A percentile compares a stretch with the other conserved stretches of the same genome.
Evolutionary conservation across 2,797 vertebrate genomes (phyloP).

Genomic region (Malacoraja senta): DNA sequence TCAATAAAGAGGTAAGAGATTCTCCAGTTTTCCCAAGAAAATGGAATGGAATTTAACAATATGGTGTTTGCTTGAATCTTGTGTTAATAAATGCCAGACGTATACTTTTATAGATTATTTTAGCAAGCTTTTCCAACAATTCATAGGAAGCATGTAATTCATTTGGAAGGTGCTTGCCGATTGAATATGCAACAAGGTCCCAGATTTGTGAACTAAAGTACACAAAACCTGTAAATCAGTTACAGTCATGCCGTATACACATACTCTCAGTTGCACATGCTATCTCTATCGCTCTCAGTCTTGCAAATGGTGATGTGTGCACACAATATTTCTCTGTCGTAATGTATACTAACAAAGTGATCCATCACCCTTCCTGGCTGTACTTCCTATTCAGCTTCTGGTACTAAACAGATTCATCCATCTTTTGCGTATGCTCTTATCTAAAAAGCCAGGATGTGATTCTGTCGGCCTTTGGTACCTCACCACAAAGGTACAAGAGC

Average conservation of each 20-base stretch:
- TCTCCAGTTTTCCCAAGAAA: background rate
- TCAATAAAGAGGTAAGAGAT: slow-evolving; percentile 76
- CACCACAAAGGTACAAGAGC: background rate
- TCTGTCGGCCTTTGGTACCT: background rate
- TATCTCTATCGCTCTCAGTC: no score
- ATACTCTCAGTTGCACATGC: no score
- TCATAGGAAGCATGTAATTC: no score
- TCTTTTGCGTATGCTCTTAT: background rate
- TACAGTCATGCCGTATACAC: no score
- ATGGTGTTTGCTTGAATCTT: background rate
- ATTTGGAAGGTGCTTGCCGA: background rate
- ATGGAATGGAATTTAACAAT: background rate
- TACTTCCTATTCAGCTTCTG: background rate
- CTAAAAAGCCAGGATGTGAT: background rate
- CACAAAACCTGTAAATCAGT: background rate
- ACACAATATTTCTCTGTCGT: no score
- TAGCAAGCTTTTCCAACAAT: background rate
- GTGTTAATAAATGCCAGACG: background rate
- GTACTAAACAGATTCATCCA: background rate
- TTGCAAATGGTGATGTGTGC: no score
- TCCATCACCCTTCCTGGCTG: background rate
- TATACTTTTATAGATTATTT: background rate
- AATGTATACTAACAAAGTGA: background rate
- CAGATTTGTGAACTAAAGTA: background rate
- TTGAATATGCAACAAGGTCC: background rate